Evolutionary conservation across 2,113 vertebrate genomes (phyloP), one percentile per base, ranked within the genome.

Genomic region (Hypanus sabinus): DNA sequence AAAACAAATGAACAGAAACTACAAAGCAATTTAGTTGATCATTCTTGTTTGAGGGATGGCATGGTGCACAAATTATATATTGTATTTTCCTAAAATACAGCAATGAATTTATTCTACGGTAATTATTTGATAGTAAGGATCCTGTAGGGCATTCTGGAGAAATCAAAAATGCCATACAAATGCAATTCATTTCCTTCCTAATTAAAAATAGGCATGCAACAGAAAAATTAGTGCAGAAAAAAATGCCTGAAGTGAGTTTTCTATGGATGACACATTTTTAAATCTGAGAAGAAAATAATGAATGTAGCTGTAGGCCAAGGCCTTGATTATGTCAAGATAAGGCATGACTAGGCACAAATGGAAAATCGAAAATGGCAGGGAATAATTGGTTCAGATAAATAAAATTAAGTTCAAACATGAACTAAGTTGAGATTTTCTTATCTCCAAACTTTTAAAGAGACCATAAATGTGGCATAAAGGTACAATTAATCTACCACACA

Each of bases 311-410:
- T 90, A 20, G 60, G 85, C 18, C 12, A 68, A 90, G 12, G 57
- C n/a, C 60, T 68, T 68, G 85, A 90, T 65, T 65, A 90, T 90
- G 85, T 68, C 55, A 60, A 62, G 83, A 88, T 88, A 90, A 65
- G 14, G 60, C 85, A 90, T 33, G 16, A 65, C 60, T 30, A 18
- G 2, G 30, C 14, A 65, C 62, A 20, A 33, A 33, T 65, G 6
- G 83, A 62, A 62, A 68, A 90, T 33, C 14, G n/a, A 65, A 90
- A 65, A 65, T 68, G 30, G 22, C 62, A 88, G 4, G 11, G 6
- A 65, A 65, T 57, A 20, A 57, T 22, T 65, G 60, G 85, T 20
- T 88, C n/a, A 90, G 60, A 90, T 90, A 65, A 65, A 8, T 68
- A 20, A 7, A 30, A 65, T 1, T 62, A 11, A 60, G 30, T 5